Evolutionary conservation across 2,888 invertebrate species (phyloP).

Genomic region (Lycia hirtaria): DNA sequence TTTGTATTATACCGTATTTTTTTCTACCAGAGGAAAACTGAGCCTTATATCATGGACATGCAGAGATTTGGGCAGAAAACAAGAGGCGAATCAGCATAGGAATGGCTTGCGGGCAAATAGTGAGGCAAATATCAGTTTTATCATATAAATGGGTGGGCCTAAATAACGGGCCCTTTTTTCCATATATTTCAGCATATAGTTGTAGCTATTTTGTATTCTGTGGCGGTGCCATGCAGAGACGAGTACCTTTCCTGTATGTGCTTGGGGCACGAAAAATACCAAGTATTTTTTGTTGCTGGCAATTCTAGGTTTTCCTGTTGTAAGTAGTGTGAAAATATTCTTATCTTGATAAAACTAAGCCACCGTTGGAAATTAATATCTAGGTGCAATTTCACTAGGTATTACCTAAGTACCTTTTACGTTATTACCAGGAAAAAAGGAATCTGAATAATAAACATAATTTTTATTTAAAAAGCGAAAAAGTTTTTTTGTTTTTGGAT

Average conservation of each 20-base stretch:
- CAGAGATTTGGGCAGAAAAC: conserved; percentile 80
- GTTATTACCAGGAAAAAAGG: no score
- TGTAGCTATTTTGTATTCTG: neutral
- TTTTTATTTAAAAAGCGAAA: no score
- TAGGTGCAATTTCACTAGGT: no score
- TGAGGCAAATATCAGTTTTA: conserved; percentile 71
- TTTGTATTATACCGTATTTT: conserved; percentile 57
- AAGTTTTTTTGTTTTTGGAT: no score
- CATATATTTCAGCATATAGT: conserved; percentile 63
- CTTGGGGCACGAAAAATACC: conserved; percentile 56
- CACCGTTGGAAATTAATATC: no score
- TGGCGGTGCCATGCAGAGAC: conserved; percentile 66
- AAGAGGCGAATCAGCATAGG: conserved; percentile 83
- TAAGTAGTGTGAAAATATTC: no score
- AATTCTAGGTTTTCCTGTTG: neutral
- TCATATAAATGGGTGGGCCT: conserved; percentile 82
- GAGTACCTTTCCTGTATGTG: conserved; percentile 47
- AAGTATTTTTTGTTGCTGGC: conserved; percentile 24
- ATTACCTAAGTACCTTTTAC: no score
- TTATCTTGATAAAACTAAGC: no score
- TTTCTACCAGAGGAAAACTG: conserved; percentile 59
- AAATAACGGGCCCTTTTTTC: conserved; percentile 79
- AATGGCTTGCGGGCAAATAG: conserved; percentile 81
- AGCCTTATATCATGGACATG: conserved; percentile 72
- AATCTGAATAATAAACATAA: no score